Conservation (phyloP, 2,888 invertebrate genomes). For the Anarsia innoxiella region DNA sequence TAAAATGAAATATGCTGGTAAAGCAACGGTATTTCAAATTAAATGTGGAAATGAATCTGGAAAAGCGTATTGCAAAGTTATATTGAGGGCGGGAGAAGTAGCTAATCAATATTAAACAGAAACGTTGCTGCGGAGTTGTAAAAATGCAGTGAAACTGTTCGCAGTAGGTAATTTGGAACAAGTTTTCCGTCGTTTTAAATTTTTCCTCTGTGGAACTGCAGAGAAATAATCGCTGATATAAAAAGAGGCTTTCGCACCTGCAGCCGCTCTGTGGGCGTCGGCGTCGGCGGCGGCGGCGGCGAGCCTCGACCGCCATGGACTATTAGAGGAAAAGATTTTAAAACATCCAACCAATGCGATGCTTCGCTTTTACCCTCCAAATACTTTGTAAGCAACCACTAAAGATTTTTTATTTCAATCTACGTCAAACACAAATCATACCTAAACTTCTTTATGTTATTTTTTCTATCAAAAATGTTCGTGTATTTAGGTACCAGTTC, state of each 20-base stretch:
- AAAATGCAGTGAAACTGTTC: slow-evolving; percentile 13
- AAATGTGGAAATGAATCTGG: no score
- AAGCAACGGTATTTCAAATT: no score
- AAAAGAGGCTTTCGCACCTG: slow-evolving; percentile 42
- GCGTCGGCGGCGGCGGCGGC: no score
- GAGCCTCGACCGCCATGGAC: no score
- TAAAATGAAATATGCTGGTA: no score
- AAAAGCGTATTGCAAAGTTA: background rate
- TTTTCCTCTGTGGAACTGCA: slow-evolving; percentile 21
- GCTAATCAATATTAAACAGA: background rate
- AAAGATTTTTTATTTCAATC: background rate
- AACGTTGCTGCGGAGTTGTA: slow-evolving; percentile 3
- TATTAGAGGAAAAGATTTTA: slow-evolving; percentile 19
- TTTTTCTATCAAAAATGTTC: no score
- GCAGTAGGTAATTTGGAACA: slow-evolving; percentile 24
- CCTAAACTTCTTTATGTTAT: no score
- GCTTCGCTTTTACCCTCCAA: background rate
- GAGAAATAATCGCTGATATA: slow-evolving; percentile 28
- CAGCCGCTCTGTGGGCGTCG: slow-evolving; percentile 17
- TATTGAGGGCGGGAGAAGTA: no score
- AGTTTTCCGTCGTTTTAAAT: slow-evolving; percentile 26
- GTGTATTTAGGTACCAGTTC: no score
- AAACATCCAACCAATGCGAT: slow-evolving; percentile 2
- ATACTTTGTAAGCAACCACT: background rate
- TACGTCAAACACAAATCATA: no score